These are phyloP conservation scores for Albula goreensis DNA, from an alignment of 2,113 vertebrate species.

Conservation along the genomic window DNA sequence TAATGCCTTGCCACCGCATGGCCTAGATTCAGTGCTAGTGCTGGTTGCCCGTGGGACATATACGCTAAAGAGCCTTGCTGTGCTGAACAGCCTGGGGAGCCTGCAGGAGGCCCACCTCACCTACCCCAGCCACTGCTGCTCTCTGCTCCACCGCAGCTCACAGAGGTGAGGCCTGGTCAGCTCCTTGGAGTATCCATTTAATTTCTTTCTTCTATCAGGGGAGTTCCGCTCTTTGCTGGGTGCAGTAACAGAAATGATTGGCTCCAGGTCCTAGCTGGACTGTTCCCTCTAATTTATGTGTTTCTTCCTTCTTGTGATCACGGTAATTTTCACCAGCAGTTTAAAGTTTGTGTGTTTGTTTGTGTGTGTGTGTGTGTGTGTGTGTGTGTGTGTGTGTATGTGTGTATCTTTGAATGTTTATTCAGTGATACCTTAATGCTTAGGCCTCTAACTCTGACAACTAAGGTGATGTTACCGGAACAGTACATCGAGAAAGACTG, in stretches of 20 bases:
- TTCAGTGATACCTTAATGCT: not conserved
- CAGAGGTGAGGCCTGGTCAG: slow-evolving; percentile 30
- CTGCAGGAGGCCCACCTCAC: slow-evolving; percentile 79
- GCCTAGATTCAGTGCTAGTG: slow-evolving; percentile 76
- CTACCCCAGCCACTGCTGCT: slow-evolving; percentile 87
- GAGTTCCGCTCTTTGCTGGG: slow-evolving; percentile 29
- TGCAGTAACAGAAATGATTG: slow-evolving; percentile 36
- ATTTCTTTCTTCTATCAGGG: slow-evolving; percentile 36
- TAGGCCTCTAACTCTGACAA: not conserved
- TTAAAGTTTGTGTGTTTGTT: not conserved
- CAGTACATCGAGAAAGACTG: not conserved
- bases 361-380: not conserved
- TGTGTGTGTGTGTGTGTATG: not conserved
- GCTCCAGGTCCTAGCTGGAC: not conserved
- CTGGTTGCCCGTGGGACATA: slow-evolving; percentile 76
- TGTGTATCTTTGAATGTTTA: not conserved
- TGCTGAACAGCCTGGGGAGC: slow-evolving; percentile 73
- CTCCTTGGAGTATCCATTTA: not conserved
- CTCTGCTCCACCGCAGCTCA: slow-evolving; percentile 70
- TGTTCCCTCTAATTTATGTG: not conserved
- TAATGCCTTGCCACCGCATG: slow-evolving; percentile 71
- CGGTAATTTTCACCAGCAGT: not conserved
- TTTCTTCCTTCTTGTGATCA: not conserved
- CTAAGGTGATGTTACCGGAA: not conserved
- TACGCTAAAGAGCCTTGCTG: slow-evolving; percentile 76